These are phyloP conservation scores for Ceyx melanurus DNA, from an alignment of 2,113 vertebrate species.

Conservation along the genomic window DNA sequence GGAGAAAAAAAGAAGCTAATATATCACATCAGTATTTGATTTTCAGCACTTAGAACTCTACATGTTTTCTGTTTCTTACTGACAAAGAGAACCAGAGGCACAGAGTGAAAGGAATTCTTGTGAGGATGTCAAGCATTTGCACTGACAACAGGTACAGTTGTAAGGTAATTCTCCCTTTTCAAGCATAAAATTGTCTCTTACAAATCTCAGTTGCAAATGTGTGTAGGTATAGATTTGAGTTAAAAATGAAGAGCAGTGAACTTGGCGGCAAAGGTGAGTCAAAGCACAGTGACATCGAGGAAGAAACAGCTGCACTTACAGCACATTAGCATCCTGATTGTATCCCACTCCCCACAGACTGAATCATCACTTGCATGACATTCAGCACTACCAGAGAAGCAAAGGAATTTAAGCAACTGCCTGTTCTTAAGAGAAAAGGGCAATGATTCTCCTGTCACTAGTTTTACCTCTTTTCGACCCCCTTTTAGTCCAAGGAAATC, in stretches of 20 bases:
- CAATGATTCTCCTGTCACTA: constrained; percentile 13
- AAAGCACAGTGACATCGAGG: background rate
- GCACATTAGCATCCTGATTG: constrained; percentile 1
- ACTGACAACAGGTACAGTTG: constrained; percentile 52
- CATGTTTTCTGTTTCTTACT: constrained; percentile 25
- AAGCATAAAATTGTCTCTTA: constrained; percentile 55
- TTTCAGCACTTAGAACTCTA: constrained; percentile 27
- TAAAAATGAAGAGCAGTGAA: background rate
- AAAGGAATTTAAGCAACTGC: background rate
- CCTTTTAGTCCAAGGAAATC: background rate
- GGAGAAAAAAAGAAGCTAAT: background rate
- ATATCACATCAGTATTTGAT: constrained; percentile 41
- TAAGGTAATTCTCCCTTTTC: constrained; percentile 43
- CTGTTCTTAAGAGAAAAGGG: background rate
- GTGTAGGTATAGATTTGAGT: background rate
- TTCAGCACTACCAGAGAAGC: background rate
- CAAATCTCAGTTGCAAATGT: constrained; percentile 26
- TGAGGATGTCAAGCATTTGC: background rate
- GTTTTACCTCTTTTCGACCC: background rate
- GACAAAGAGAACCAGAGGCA: constrained; percentile 30
- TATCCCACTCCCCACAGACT: background rate
- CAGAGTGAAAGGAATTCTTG: constrained; percentile 17
- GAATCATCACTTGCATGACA: background rate
- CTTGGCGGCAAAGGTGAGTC: constrained; percentile 31
- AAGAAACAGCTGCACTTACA: background rate